Base-by-base conservation (phyloP, 2,113 vertebrate genomes). In the Anoura caudifer region DNA sequence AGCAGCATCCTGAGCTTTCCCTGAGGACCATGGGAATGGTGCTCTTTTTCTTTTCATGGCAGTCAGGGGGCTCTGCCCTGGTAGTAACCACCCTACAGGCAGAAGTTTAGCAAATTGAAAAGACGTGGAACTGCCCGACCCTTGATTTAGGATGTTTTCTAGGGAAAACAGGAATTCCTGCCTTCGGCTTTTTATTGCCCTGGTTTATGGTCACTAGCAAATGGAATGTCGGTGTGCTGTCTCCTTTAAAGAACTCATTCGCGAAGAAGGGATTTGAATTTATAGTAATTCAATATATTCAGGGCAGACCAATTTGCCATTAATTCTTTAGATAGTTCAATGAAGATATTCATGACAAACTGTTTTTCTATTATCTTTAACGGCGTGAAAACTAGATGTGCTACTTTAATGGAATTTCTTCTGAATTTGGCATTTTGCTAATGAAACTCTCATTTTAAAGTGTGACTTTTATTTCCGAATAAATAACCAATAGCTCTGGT, bases 381-480 rank as follows among this genome's bases (percentile, higher is more conserved):
- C 36, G n/a, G 26, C 47, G 22, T 76, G 54, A 72, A 87, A 87
- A 94, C 85, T 38, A 95, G 50, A 70, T 11, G 11, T 52, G 24
- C 22, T 76, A 75, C 79, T 84, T 87, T 73, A 61, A 47, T 79
- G 38, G 10, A 19, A 50, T 84, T 87, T 87, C 41, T 87, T 80
- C 56, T 84, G 70, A 95, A 61, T 90, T 89, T 90, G 59, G 56
- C 45, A 54, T 72, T 92, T 85, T 95, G 65, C 33, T 96, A 95
- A 97, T 79, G 54, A 95, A 95, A 73, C 26, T 81, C 3, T 96
- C 96, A 96, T 92, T 98, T 97, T 96, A 96, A 98, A 97, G 67
- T 31, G 61, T 52, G 16, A 14, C 47, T 97, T 96, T 87, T 69
- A 20, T 95, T 96, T 95, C 65, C 72, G 91, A 94, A 92, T 41